Evolutionary conservation across 1,140 invertebrate species (phyloP), one percentile per base, ranked within the genome.

Genomic region (Pseudomyrmex sp.): DNA sequence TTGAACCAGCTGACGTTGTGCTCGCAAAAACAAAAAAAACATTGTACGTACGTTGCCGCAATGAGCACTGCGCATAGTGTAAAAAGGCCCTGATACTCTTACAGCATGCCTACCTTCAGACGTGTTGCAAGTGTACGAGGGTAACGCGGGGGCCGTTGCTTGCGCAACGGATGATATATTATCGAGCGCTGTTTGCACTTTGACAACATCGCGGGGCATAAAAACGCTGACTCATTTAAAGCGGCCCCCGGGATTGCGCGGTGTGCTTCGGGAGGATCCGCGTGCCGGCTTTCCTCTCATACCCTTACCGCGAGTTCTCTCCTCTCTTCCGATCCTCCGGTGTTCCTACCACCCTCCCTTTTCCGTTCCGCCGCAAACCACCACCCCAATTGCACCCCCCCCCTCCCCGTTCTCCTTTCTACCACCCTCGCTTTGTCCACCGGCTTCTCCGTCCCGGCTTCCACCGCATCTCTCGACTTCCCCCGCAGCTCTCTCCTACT

Each of bases 141-240:
- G 66, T 70, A 58, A 66, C 54, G 52, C 75, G 70, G 75, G 82
- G 87, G 89, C 18, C 18, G 18, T 89, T 91, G 91, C 90, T 92
- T 90, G 92, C 90, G 88, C 85, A 91, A 90, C 88, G 90, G 93
- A 94, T 94, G 94, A 94, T 94, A 94, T 94, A 94, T 94, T 94
- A 94, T 94, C 93, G 89, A 90, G 87, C 87, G 93, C 93, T 94
- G 94, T 94, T 94, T 94, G 93, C 93, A 93, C 94, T 94, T 94
- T 94, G 94, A 94, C 93, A 94, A 94, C 93, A 94, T 94, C 93
- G 92, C 93, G 92, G 91, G 91, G 92, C 92, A 94, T 94, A 94
- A 94, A 94, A 94, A 94, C 93, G 94, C 94, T 94, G 94, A 94
- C 93, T 94, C 94, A 94, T 94, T 94, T 94, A 94, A 94, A 94